Evolutionary conservation across 2,113 vertebrate species (phyloP).

Genomic region (Hippocampus comes): DNA sequence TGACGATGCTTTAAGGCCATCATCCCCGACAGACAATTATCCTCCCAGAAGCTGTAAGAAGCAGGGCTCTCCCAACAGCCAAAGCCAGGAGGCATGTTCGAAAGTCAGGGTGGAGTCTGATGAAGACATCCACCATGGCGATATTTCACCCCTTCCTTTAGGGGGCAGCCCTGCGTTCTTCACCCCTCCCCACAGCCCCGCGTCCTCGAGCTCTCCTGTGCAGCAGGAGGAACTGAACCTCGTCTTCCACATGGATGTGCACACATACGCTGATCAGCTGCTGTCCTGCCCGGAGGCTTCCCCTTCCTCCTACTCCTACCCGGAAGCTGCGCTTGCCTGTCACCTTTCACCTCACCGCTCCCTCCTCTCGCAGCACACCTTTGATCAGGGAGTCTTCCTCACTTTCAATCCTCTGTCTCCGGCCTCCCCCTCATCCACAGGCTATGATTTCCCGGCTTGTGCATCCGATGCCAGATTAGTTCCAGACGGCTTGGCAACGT

Average conservation of each 20-base stretch:
- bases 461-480: slow-evolving; percentile 57
- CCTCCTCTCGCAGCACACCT: slow-evolving; percentile 28
- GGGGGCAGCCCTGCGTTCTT: slow-evolving; percentile 40
- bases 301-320: slow-evolving; percentile 44
- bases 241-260: slow-evolving; percentile 56
- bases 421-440: slow-evolving; percentile 31
- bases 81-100: slow-evolving; percentile 33
- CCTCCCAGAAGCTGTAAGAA: slow-evolving; percentile 47
- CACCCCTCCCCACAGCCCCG: slow-evolving; percentile 68
- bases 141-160: slow-evolving; percentile 29
- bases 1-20: slow-evolving; percentile 25
- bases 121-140: slow-evolving; percentile 1
- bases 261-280: slow-evolving; percentile 39
- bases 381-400: slow-evolving; percentile 27
- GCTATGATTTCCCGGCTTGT: slow-evolving; percentile 44
- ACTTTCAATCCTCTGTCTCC: slow-evolving; percentile 7
- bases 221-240: slow-evolving; percentile 40
- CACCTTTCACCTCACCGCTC: slow-evolving; percentile 33
- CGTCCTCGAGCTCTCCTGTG: slow-evolving; percentile 56
- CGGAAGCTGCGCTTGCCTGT: slow-evolving; percentile 29
- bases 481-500: slow-evolving; percentile 52
- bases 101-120: slow-evolving; percentile 33
- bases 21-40: slow-evolving; percentile 23
- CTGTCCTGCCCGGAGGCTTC: slow-evolving; percentile 54
- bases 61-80: slow-evolving; percentile 34